Evolutionary conservation across 53 echinoderm and acorn worm species (phyloP).

Genomic region (Zoroaster sp.): DNA sequence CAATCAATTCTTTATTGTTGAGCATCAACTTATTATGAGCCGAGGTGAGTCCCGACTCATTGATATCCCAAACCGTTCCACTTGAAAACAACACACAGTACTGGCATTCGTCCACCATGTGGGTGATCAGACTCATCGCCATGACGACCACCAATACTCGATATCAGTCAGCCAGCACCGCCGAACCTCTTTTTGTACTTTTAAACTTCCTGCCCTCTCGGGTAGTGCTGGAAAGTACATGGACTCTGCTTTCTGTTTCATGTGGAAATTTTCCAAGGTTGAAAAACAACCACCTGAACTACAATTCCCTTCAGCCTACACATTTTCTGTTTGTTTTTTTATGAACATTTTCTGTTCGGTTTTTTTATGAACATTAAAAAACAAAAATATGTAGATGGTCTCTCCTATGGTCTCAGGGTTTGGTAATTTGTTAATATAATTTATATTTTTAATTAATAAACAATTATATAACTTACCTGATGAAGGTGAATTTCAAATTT

Average conservation of each 20-base stretch:
- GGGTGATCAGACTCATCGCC: background rate
- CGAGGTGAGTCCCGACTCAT: background rate
- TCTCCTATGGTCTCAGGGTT: too few relatives aligned
- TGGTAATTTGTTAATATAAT: too few relatives aligned
- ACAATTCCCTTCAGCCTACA: too few relatives aligned
- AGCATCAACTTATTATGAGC: background rate
- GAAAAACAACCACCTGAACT: background rate
- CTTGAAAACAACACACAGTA: background rate
- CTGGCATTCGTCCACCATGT: background rate
- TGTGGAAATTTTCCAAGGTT: background rate
- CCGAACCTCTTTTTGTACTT: background rate
- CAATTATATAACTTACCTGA: background rate
- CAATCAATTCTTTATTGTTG: background rate
- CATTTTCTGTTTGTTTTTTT: too few relatives aligned
- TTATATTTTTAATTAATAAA: too few relatives aligned
- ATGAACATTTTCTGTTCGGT: too few relatives aligned
- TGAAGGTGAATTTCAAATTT: background rate
- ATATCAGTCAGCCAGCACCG: background rate
- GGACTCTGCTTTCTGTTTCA: background rate
- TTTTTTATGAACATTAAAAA: background rate
- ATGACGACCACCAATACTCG: background rate
- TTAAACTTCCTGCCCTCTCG: background rate
- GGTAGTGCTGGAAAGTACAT: background rate
- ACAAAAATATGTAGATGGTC: background rate
- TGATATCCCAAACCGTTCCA: background rate